These are phyloP conservation scores for Chromoteleia sp. DNA, from an alignment of 2,888 invertebrate genomes.

Conservation along the genomic window DNA sequence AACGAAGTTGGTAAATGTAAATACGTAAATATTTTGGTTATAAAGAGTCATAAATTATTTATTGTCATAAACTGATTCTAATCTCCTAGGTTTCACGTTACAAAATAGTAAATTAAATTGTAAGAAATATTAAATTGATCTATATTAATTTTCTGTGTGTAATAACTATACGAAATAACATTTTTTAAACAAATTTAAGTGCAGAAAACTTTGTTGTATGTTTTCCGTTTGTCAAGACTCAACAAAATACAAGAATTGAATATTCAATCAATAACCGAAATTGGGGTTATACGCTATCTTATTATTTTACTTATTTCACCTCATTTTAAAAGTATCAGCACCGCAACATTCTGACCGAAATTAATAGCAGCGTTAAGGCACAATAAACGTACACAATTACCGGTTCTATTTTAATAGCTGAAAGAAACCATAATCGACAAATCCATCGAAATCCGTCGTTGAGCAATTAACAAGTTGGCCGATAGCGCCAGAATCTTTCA, in stretches of 20 bases:
- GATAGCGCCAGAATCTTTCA: conserved; percentile 74
- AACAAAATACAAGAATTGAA: background rate
- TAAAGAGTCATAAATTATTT: too few relatives aligned
- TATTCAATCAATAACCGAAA: background rate
- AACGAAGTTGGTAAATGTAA: too few relatives aligned
- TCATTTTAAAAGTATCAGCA: conserved; percentile 14
- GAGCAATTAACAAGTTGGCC: conserved; percentile 75
- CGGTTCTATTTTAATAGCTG: conserved; percentile 38
- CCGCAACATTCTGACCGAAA: conserved; percentile 23
- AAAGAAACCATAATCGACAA: conserved; percentile 42
- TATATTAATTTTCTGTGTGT: too few relatives aligned
- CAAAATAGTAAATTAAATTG: too few relatives aligned
- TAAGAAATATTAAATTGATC: too few relatives aligned
- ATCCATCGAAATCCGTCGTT: conserved; percentile 54
- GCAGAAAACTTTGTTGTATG: too few relatives aligned
- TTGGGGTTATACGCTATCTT: conserved; percentile 3
- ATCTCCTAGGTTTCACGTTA: too few relatives aligned
- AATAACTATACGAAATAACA: too few relatives aligned
- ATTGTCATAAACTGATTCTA: too few relatives aligned
- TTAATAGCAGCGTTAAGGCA: conserved; percentile 46
- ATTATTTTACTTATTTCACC: conserved; percentile 19
- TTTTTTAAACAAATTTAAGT: too few relatives aligned
- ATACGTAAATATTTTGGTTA: too few relatives aligned
- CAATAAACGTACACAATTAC: conserved; percentile 45
- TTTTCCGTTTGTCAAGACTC: background rate